Percentiles rank a stretch among this genome's conserved stretches.
Conservation (phyloP, 2,888 invertebrate genomes). For the Agrotis puta region DNA sequence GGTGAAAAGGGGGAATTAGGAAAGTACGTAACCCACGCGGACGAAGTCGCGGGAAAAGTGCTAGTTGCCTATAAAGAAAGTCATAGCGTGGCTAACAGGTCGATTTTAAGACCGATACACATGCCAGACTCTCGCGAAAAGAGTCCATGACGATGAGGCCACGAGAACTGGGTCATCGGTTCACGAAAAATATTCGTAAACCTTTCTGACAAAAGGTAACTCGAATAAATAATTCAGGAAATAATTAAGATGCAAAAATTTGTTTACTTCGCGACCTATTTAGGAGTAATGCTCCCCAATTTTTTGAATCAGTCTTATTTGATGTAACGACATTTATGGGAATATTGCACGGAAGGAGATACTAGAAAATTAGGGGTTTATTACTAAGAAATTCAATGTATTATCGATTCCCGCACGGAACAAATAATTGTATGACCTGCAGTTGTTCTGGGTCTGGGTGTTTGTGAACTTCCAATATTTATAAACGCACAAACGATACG, state of each 20-base stretch:
- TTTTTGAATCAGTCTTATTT: slow-evolving; percentile 28
- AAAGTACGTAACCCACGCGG: no score
- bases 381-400: slow-evolving; percentile 8
- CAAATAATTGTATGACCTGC: neutral
- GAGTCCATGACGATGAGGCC: slow-evolving; percentile 17
- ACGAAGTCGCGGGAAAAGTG: no score
- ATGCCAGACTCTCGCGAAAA: neutral
- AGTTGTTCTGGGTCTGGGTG: no score
- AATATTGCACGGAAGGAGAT: slow-evolving; percentile 44
- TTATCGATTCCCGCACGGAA: neutral
- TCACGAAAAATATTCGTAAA: slow-evolving; percentile 29
- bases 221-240: slow-evolving; percentile 27
- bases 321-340: slow-evolving; percentile 45
- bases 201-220: neutral
- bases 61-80: neutral
- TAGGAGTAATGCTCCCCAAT: slow-evolving; percentile 20
- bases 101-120: neutral
- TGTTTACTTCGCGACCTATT: slow-evolving; percentile 42
- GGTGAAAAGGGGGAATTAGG: no score
- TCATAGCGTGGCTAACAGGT: neutral
- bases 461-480: no score
- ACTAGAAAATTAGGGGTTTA: slow-evolving; percentile 16
- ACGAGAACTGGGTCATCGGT: slow-evolving; percentile 31
- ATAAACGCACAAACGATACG: no score
- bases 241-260: slow-evolving; percentile 47